Percentiles rank a stretch among this genome's conserved stretches.
phyloP scores from a whole-genome alignment of 2,888 invertebrate genomes.

The Cyclophora punctaria region DNA sequence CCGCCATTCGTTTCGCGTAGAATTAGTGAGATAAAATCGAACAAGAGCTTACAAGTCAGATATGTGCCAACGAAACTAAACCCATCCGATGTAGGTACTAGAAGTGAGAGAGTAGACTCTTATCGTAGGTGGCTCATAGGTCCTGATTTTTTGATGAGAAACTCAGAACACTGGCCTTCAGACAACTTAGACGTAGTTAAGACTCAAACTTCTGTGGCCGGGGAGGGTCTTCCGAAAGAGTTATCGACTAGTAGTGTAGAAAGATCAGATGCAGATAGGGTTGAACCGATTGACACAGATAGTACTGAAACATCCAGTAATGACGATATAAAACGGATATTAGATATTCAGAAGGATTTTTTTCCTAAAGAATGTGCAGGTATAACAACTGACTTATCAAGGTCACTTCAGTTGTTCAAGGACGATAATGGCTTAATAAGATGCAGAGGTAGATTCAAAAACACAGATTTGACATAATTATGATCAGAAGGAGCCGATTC shows the following conservation, averaged over 20 bases:
- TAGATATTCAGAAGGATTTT: conserved; percentile 2
- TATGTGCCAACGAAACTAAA: conserved; percentile 1
- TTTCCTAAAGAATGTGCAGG: conserved; percentile 1
- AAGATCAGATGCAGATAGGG: neutral
- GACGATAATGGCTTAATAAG: conserved; percentile 11
- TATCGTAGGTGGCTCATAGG: neutral
- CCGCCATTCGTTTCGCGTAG: neutral
- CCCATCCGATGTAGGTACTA: conserved; percentile 3
- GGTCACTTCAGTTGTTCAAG: conserved; percentile 9
- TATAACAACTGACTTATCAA: conserved; percentile 5
- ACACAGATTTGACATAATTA: neutral
- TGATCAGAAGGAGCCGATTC: neutral
- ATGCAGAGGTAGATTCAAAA: conserved; percentile 8
- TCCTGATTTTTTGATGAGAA: neutral
- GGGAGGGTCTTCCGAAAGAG: conserved; percentile 1
- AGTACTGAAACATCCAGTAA: neutral
- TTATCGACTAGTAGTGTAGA: neutral
- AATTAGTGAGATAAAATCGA: conserved; percentile 1
- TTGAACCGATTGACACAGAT: neutral
- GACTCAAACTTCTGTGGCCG: neutral
- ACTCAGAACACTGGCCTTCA: neutral
- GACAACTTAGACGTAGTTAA: neutral
- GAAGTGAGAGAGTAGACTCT: neutral
- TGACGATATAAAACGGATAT: neutral
- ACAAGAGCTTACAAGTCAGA: conserved; percentile 1